Evolutionary conservation across 2,797 vertebrate species (phyloP).

Genomic region (Sebastes oblongus): DNA sequence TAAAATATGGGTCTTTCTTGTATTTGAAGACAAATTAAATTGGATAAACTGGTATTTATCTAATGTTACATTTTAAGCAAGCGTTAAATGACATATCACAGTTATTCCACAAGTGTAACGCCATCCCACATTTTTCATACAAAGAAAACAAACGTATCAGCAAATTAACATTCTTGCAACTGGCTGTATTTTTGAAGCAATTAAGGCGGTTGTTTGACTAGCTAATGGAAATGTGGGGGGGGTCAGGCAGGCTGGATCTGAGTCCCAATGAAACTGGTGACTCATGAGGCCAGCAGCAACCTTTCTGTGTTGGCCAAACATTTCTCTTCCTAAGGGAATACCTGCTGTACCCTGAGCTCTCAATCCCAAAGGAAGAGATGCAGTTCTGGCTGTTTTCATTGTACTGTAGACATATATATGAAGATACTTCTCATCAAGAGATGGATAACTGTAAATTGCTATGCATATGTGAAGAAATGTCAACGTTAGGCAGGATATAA

Average conservation of each 20-base stretch:
- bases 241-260: conserved; percentile 51
- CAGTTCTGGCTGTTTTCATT: conserved; percentile 19
- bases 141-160: conserved; percentile 33
- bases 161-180: conserved; percentile 57
- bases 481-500: neutral
- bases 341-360: conserved; percentile 20
- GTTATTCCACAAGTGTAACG: conserved; percentile 17
- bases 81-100: conserved; percentile 15
- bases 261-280: conserved; percentile 62
- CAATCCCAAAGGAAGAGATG: conserved; percentile 13
- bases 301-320: conserved; percentile 30
- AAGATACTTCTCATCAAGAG: neutral
- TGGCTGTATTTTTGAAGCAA: conserved; percentile 57
- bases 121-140: conserved; percentile 10
- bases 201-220: conserved; percentile 70
- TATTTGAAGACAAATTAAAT: conserved; percentile 34
- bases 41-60: conserved; percentile 16
- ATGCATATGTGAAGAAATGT: neutral
- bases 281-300: conserved; percentile 51
- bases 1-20: conserved; percentile 33
- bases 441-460: conserved; percentile 6
- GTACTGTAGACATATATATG: neutral
- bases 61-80: conserved; percentile 27
- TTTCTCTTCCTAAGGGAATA: conserved; percentile 26
- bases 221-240: conserved; percentile 54